A percentile compares a stretch with the other conserved stretches of the same genome.
Conservation (phyloP, 30 jellyfish, hydroid and myxozoan species). For the Aurelia aurita region DNA sequence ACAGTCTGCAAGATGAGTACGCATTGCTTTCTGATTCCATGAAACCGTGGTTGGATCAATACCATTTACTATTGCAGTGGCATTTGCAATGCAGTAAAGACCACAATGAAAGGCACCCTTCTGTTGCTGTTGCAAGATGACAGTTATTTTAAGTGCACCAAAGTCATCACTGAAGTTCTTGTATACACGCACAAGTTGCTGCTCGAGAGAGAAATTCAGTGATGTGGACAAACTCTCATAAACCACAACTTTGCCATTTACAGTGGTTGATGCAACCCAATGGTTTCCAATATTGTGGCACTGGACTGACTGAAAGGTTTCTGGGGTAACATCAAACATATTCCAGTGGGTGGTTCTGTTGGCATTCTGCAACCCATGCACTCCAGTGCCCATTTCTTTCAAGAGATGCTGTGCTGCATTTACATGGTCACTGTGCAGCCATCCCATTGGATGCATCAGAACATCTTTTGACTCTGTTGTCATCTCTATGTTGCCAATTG, state of each 20-base stretch:
- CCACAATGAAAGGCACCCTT: background rate
- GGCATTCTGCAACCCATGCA: conserved; percentile 2
- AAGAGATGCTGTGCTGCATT: conserved; percentile 29
- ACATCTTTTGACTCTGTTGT: background rate
- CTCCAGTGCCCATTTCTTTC: background rate
- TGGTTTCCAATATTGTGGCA: conserved; percentile 45
- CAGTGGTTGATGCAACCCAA: conserved; percentile 18
- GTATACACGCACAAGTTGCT: conserved; percentile 10
- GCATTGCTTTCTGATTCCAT: no score
- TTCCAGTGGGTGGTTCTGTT: background rate
- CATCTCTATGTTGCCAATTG: conserved; percentile 12
- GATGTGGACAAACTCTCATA: conserved; percentile 6
- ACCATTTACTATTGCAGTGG: background rate
- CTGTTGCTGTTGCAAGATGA: conserved; percentile 1
- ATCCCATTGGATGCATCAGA: conserved; percentile 13
- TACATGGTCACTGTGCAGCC: conserved; percentile 18
- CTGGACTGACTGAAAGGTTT: background rate
- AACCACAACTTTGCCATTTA: conserved; percentile 2
- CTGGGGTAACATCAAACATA: background rate
- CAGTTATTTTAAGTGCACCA: background rate
- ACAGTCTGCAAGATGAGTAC: no score
- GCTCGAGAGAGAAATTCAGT: background rate
- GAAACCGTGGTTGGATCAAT: no score
- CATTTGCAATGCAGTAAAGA: conserved; percentile 16
- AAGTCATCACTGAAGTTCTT: conserved; percentile 7